Evolutionary conservation across 2,888 invertebrate genomes (phyloP).

Genomic region (Agrilus cyanescens): DNA sequence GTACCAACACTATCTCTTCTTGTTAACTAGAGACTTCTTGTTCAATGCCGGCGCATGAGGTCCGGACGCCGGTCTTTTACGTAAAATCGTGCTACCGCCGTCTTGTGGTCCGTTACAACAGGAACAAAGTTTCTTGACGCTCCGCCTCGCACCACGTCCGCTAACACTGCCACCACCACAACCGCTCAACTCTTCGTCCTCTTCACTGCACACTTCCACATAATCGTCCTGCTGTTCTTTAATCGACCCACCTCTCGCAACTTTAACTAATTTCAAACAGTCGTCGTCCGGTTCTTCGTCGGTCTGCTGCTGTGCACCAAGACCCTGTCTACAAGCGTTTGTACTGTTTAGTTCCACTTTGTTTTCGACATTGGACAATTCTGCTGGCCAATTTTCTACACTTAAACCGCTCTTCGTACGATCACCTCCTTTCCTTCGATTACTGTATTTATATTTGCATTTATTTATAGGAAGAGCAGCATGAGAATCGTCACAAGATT

Average conservation of each 20-base stretch:
- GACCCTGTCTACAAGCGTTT: constrained; percentile 20
- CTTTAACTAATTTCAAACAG: constrained; percentile 26
- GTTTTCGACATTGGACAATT: constrained; percentile 33
- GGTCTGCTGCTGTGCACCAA: constrained; percentile 18
- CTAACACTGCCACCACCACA: constrained; percentile 29
- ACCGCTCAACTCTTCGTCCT: constrained; percentile 24
- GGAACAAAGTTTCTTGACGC: constrained; percentile 30
- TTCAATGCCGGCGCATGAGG: constrained; percentile 29
- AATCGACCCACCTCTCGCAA: constrained; percentile 24
- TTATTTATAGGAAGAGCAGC: constrained; percentile 27
- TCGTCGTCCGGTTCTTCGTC: constrained; percentile 23
- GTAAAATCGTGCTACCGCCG: constrained; percentile 9
- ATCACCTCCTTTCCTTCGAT: constrained; percentile 30
- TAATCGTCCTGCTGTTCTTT: constrained; percentile 25
- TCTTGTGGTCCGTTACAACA: constrained; percentile 32
- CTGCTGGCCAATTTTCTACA: constrained; percentile 19
- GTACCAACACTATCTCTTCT: constrained; percentile 34
- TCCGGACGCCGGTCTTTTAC: constrained; percentile 28
- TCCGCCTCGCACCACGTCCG: constrained; percentile 30
- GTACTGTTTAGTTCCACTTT: constrained; percentile 25
- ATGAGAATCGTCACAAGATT: constrained; percentile 25
- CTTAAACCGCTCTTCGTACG: constrained; percentile 17
- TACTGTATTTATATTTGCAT: constrained; percentile 35
- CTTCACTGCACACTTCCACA: constrained; percentile 24
- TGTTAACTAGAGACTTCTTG: constrained; percentile 32